These are phyloP conservation scores for Gisinianus flammeolus DNA, from an alignment of 2,888 invertebrate species.

Conservation along the genomic window DNA sequence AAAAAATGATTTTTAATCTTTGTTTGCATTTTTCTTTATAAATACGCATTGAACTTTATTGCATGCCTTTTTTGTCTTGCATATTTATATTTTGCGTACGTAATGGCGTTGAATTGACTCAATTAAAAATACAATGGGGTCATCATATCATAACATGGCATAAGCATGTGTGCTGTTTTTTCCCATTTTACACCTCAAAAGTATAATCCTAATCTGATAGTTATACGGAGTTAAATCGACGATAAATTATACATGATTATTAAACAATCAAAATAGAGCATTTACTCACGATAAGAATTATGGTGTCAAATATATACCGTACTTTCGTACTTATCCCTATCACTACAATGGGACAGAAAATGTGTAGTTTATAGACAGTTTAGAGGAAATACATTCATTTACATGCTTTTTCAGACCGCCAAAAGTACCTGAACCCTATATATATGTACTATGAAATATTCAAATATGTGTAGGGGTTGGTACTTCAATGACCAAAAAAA, in stretches of 20 bases:
- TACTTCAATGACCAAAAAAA: too few species aligned
- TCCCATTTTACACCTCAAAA: neutral
- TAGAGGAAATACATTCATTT: too few species aligned
- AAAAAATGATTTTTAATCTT: neutral
- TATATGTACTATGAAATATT: too few species aligned
- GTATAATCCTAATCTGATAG: neutral
- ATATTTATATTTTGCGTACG: constrained; percentile 4
- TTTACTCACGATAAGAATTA: neutral
- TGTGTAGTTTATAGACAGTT: too few species aligned
- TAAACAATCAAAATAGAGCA: neutral
- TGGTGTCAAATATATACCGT: neutral
- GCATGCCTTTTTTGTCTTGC: neutral
- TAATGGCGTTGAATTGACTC: neutral
- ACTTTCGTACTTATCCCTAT: too few species aligned
- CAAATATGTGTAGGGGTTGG: too few species aligned
- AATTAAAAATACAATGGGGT: constrained; percentile 9
- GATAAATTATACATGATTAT: neutral
- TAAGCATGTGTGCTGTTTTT: neutral
- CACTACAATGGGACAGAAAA: too few species aligned
- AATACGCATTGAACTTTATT: neutral
- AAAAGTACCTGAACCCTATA: too few species aligned
- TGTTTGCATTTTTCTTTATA: neutral
- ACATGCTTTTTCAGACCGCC: too few species aligned
- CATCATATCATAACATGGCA: neutral
- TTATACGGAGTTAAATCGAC: too few species aligned